Evolutionary conservation across 2,113 vertebrate species (phyloP).

Genomic region (Notothenia rossii): DNA sequence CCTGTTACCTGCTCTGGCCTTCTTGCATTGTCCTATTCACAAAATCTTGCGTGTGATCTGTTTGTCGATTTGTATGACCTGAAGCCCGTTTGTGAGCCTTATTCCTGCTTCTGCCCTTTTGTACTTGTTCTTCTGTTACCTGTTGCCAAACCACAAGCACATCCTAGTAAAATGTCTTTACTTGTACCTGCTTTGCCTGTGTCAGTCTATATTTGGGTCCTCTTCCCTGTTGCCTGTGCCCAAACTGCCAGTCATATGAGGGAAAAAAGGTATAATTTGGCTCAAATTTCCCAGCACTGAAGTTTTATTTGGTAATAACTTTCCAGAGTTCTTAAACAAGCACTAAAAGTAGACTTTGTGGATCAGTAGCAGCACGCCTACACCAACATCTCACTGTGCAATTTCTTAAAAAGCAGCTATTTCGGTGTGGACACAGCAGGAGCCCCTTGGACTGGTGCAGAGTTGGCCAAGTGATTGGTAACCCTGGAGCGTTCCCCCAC

Average conservation of each 20-base stretch:
- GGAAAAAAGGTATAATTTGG: not conserved
- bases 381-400: not conserved
- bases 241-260: not conserved
- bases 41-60: not conserved
- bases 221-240: not conserved
- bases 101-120: not conserved
- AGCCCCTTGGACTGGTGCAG: slow-evolving; percentile 16
- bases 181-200: not conserved
- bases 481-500: slow-evolving; percentile 30
- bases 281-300: not conserved
- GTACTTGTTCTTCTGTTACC: not conserved
- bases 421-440: slow-evolving; percentile 21
- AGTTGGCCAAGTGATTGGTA: slow-evolving; percentile 18
- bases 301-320: not conserved
- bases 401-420: not conserved
- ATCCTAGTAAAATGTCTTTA: not conserved
- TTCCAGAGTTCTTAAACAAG: not conserved
- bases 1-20: not conserved
- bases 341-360: not conserved
- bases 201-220: not conserved
- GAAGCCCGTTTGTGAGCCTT: not conserved
- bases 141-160: not conserved
- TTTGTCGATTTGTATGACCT: not conserved
- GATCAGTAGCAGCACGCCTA: not conserved
- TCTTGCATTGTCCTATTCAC: not conserved